Conservation (phyloP, 2,888 invertebrate genomes). For the Diarsia dahlii region DNA sequence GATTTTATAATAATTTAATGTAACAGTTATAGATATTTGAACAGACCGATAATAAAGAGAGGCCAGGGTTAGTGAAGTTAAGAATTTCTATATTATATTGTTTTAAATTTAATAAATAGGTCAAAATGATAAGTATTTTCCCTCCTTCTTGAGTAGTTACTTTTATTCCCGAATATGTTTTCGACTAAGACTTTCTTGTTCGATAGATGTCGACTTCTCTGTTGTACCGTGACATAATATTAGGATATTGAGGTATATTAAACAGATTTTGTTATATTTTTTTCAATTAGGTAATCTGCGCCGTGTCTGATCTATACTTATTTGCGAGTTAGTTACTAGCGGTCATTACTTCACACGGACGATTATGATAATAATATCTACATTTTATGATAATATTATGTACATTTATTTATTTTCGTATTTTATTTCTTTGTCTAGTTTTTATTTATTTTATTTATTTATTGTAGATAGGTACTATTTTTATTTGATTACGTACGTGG, state of each 20-base stretch:
- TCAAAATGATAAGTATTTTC: conserved; percentile 43
- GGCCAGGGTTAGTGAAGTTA: not conserved
- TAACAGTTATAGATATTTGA: not conserved
- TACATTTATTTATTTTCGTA: no score
- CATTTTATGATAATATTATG: no score
- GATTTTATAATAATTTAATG: not conserved
- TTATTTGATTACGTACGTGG: no score
- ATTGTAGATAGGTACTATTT: no score
- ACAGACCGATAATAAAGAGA: not conserved
- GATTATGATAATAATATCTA: no score
- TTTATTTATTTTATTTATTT: no score
- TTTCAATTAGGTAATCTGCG: no score
- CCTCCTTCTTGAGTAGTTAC: conserved; percentile 12
- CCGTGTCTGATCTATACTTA: no score
- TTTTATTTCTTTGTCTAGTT: no score
- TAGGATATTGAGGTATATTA: conserved; percentile 37
- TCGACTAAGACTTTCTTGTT: conserved; percentile 5
- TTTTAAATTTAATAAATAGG: conserved; percentile 25
- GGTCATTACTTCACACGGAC: no score
- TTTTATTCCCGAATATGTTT: conserved; percentile 16
- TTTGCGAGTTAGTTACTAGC: no score
- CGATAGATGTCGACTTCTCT: conserved; percentile 8
- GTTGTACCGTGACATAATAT: conserved; percentile 44
- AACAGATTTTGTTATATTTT: no score
- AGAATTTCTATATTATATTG: not conserved